Evolutionary conservation across 2,113 vertebrate species (phyloP).

Genomic region (Paradisaea rubra): DNA sequence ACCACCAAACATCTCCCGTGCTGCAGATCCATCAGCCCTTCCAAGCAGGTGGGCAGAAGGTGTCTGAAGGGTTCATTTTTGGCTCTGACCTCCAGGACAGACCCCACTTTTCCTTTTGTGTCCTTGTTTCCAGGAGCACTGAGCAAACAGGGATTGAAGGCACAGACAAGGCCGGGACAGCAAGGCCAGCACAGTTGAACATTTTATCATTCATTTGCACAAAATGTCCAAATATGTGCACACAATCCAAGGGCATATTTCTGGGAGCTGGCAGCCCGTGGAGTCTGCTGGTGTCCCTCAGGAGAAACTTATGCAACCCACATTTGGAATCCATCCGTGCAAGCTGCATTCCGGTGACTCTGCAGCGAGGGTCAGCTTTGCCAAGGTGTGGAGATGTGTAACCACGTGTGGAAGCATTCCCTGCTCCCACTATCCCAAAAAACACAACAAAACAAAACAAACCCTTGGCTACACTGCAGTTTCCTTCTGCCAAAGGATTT

Average conservation of each 20-base stretch:
- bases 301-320: conserved; percentile 17
- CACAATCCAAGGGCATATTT: conserved; percentile 20
- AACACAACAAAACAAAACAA: neutral
- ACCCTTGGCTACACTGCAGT: neutral
- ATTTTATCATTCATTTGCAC: conserved; percentile 40
- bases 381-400: conserved; percentile 23
- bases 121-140: neutral
- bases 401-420: neutral
- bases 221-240: conserved; percentile 64
- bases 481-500: neutral
- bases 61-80: neutral
- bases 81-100: neutral
- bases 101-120: neutral
- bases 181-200: neutral
- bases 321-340: conserved; percentile 18
- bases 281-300: conserved; percentile 34
- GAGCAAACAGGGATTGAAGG: neutral
- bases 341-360: neutral
- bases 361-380: neutral
- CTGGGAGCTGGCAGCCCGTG: conserved; percentile 48
- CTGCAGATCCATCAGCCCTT: neutral
- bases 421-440: neutral
- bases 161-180: neutral
- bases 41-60: neutral
- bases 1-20: neutral